Conservation (phyloP, 2,888 invertebrate genomes). For the Esperia sulphurella region DNA sequence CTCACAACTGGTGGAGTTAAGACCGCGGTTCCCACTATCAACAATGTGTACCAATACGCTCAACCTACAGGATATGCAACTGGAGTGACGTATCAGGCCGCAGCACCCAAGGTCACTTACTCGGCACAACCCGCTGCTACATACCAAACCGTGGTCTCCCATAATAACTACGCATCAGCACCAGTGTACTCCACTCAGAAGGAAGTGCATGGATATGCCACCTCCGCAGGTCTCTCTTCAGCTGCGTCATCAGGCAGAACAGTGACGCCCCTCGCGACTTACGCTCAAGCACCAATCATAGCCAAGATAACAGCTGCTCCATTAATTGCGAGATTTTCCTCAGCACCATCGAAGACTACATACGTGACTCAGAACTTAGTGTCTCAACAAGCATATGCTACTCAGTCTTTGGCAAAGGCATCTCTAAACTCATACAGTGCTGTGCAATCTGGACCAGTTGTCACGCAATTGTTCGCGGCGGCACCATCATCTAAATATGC, state of each 20-base stretch:
- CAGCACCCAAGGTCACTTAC: conserved; percentile 51
- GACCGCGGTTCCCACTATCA: conserved; percentile 24
- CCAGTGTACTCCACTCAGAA: conserved; percentile 31
- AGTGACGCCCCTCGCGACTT: conserved; percentile 61
- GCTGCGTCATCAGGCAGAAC: conserved; percentile 45
- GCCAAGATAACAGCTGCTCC: conserved; percentile 71
- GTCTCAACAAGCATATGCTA: conserved; percentile 43
- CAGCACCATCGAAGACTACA: conserved; percentile 50
- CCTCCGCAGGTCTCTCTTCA: conserved; percentile 72
- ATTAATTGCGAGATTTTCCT: conserved; percentile 55
- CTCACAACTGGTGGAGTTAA: conserved; percentile 60
- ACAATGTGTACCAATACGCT: conserved; percentile 19
- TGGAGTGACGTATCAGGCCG: conserved; percentile 37
- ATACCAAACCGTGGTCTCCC: conserved; percentile 29
- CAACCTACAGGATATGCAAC: conserved; percentile 28
- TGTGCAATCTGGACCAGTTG: conserved; percentile 56
- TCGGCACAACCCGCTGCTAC: conserved; percentile 36
- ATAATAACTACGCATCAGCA: conserved; percentile 37
- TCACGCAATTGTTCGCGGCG: conserved; percentile 70
- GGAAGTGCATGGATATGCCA: conserved; percentile 77
- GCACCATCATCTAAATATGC: conserved; percentile 55
- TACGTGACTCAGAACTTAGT: conserved; percentile 54
- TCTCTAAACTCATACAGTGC: conserved; percentile 56
- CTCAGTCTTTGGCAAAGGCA: conserved; percentile 61
- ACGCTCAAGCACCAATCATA: conserved; percentile 74